phyloP scores from a whole-genome alignment of 1,140 invertebrate genomes.

The Dolichoris vasculosae region DNA sequence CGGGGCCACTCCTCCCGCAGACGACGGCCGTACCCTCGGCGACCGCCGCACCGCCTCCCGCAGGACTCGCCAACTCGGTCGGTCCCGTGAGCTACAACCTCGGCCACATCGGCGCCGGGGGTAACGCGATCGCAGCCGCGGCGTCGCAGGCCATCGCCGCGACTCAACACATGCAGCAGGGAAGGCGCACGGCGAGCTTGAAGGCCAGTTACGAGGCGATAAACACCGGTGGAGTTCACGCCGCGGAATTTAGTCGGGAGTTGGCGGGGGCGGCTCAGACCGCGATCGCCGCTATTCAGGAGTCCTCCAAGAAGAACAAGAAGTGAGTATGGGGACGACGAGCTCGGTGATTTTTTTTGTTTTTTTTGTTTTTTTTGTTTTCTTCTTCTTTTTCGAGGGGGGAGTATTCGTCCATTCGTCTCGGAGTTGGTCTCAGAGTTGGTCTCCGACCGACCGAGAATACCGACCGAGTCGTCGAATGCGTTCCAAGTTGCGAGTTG shows the following conservation, averaged over 20 bases:
- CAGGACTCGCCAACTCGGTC: slow-evolving; percentile 70
- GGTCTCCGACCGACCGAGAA: neutral
- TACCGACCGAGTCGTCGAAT: neutral
- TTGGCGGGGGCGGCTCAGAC: slow-evolving; percentile 86
- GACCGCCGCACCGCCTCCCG: slow-evolving; percentile 61
- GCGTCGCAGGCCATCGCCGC: slow-evolving; percentile 97
- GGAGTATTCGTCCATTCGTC: no score
- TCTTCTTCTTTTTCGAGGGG: no score
- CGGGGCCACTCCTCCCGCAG: slow-evolving; percentile 66
- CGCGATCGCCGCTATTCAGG: slow-evolving; percentile 84
- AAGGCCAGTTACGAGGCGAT: slow-evolving; percentile 96
- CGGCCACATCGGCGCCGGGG: slow-evolving; percentile 84
- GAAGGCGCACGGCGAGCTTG: slow-evolving; percentile 92
- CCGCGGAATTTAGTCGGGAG: slow-evolving; percentile 78
- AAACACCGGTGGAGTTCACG: slow-evolving; percentile 77
- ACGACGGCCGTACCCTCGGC: slow-evolving; percentile 62
- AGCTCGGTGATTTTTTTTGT: no score
- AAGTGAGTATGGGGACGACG: slow-evolving; percentile 72
- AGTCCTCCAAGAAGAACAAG: slow-evolving; percentile 81
- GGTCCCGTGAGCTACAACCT: slow-evolving; percentile 78
- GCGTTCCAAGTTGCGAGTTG: neutral
- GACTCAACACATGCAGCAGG: slow-evolving; percentile 97
- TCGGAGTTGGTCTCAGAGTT: neutral
- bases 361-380: no score
- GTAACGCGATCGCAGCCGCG: slow-evolving; percentile 93